Conservation (phyloP, 1,140 invertebrate genomes). For the Hycleus phaleratus region DNA sequence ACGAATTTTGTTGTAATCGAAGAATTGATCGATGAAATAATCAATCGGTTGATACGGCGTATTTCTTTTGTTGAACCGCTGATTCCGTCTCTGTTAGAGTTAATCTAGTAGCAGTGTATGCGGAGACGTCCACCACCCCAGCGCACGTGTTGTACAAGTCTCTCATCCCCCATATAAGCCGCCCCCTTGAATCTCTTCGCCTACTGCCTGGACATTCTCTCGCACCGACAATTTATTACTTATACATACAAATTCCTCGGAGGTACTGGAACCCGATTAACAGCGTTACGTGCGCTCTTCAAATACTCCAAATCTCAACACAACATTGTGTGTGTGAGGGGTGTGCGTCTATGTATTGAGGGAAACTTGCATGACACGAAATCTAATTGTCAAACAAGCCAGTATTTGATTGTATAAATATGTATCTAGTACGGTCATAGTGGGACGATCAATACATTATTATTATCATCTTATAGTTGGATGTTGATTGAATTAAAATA, state of each 20-base stretch:
- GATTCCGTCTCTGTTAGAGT: constrained; percentile 21
- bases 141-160: constrained; percentile 28
- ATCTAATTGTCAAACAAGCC: constrained; percentile 9
- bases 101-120: constrained; percentile 26
- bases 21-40: too few relatives aligned
- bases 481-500: too few relatives aligned
- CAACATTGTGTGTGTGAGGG: not conserved
- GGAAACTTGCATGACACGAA: constrained; percentile 1
- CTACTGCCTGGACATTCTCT: constrained; percentile 21
- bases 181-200: constrained; percentile 4
- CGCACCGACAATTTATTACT: constrained; percentile 29
- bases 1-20: too few relatives aligned
- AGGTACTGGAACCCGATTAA: constrained; percentile 18
- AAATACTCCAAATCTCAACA: constrained; percentile 16
- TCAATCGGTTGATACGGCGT: too few relatives aligned
- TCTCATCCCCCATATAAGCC: not conserved
- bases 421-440: not conserved
- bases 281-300: constrained; percentile 15
- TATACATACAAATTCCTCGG: constrained; percentile 26
- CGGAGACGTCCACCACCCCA: constrained; percentile 24
- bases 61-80: too few relatives aligned
- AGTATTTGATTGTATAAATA: constrained; percentile 9
- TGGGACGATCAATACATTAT: too few relatives aligned
- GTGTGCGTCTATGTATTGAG: not conserved
- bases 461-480: too few relatives aligned